Evolutionary conservation across 2,888 invertebrate genomes (phyloP).

Genomic region (Melipona beecheii): DNA sequence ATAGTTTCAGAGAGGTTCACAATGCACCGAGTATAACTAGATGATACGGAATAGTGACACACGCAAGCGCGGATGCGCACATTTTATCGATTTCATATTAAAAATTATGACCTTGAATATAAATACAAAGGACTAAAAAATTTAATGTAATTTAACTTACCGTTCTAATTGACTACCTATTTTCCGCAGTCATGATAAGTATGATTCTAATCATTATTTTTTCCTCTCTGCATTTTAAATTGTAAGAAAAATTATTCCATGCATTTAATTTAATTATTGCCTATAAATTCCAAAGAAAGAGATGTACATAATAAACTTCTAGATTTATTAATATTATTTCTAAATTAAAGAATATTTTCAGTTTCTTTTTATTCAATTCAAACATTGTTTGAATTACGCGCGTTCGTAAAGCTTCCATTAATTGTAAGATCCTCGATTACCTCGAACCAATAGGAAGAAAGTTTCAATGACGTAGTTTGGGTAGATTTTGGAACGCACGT

Average conservation of each 20-base stretch:
- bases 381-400: not conserved
- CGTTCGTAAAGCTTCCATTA: not conserved
- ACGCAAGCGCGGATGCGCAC: slow-evolving; percentile 55
- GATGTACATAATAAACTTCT: no score
- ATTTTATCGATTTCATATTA: slow-evolving; percentile 13
- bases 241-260: not conserved
- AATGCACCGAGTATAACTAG: slow-evolving; percentile 14
- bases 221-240: not conserved
- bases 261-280: not conserved
- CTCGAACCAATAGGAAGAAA: not conserved
- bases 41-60: not conserved
- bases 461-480: not conserved
- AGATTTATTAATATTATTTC: not conserved
- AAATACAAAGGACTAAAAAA: not conserved
- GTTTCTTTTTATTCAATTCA: not conserved
- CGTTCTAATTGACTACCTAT: not conserved
- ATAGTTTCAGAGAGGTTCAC: slow-evolving; percentile 14
- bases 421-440: no score
- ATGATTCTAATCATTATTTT: not conserved
- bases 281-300: not conserved
- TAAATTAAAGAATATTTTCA: not conserved
- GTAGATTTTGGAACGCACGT: slow-evolving; percentile 4
- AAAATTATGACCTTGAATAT: slow-evolving; percentile 33
- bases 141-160: not conserved
- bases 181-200: not conserved